phyloP scores from a whole-genome alignment of 1,140 invertebrate species.

The Drosophila prosaltans region DNA sequence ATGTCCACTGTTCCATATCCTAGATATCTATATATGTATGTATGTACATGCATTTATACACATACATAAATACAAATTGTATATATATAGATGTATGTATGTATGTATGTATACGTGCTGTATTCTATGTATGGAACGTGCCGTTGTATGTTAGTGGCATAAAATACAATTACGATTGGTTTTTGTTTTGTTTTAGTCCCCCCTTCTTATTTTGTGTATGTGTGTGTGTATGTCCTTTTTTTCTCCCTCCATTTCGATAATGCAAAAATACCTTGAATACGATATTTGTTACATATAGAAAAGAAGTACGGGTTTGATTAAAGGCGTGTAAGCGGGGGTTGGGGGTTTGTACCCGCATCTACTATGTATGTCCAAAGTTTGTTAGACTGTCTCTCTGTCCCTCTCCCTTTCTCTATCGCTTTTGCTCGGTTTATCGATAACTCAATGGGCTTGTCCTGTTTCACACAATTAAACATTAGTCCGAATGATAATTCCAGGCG shows the following conservation, averaged over 20 bases:
- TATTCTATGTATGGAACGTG: constrained; percentile 8
- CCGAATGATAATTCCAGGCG: constrained; percentile 55
- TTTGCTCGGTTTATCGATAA: not conserved
- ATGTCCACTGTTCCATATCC: not conserved
- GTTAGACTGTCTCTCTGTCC: not conserved
- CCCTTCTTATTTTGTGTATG: not conserved
- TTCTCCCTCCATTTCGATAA: constrained; percentile 26
- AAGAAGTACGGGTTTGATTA: not conserved
- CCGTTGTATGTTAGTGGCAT: constrained; percentile 17
- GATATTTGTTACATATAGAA: no score
- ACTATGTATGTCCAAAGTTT: constrained; percentile 15
- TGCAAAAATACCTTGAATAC: constrained; percentile 18
- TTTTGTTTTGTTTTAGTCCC: constrained; percentile 23
- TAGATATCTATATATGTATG: not conserved
- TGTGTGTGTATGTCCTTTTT: not conserved
- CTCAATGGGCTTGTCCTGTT: constrained; percentile 7
- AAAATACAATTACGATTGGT: constrained; percentile 51
- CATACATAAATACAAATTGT: not conserved
- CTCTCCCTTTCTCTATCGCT: no score
- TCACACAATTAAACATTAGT: constrained; percentile 60
- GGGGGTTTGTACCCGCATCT: constrained; percentile 18
- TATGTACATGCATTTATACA: not conserved
- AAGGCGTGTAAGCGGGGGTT: not conserved
- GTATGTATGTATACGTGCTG: not conserved
- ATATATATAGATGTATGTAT: no score